A percentile compares a stretch with the other conserved stretches of the same genome.
These are phyloP conservation scores for Alethe castanea DNA, from an alignment of 2,113 vertebrate genomes.

Conservation along the genomic window DNA sequence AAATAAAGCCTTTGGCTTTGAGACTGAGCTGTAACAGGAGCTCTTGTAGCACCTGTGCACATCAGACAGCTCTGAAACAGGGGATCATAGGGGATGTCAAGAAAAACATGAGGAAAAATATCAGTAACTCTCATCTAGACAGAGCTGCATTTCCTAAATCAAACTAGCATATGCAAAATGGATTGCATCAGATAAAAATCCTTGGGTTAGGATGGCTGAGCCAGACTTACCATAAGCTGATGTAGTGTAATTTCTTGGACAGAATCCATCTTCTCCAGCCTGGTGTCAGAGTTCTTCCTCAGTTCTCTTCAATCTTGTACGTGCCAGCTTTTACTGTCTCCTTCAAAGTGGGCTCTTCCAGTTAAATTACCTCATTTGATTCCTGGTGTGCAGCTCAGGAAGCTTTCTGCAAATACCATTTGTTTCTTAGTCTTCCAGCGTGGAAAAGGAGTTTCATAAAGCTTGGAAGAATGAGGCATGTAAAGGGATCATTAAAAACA, in stretches of 20 bases:
- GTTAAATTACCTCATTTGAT: background rate
- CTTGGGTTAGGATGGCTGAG: background rate
- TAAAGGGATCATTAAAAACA: background rate
- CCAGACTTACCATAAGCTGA: background rate
- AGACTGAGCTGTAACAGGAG: background rate
- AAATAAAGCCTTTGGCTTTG: background rate
- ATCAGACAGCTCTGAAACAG: background rate
- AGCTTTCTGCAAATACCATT: background rate
- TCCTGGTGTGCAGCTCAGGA: background rate
- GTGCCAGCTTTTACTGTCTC: background rate
- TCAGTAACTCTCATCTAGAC: background rate
- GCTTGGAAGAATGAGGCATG: background rate
- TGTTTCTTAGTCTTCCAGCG: background rate
- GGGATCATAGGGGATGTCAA: background rate
- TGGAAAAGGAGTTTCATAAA: background rate
- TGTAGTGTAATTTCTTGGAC: background rate
- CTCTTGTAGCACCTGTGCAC: background rate
- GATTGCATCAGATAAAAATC: background rate
- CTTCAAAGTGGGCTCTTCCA: background rate
- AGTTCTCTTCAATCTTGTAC: background rate
- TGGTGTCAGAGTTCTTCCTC: background rate
- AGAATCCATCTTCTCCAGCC: background rate
- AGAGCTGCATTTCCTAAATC: background rate
- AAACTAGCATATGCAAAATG: background rate
- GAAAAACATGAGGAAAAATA: background rate